These are phyloP conservation scores for Tenualosa ilisha DNA, from an alignment of 2,797 vertebrate species.

Conservation along the genomic window DNA sequence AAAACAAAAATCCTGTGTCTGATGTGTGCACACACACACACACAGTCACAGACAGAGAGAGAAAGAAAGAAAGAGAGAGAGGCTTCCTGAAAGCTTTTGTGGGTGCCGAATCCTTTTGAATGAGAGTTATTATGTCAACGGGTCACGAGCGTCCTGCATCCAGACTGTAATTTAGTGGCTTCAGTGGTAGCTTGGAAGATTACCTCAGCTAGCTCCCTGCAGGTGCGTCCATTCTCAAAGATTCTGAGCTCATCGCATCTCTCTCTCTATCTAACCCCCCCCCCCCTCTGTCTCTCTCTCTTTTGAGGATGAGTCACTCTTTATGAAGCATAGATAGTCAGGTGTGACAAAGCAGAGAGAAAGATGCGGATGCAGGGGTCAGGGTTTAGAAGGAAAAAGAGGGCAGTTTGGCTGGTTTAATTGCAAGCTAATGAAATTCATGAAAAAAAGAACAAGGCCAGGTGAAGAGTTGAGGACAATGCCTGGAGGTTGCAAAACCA, in stretches of 20 bases:
- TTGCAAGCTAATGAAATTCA: neutral
- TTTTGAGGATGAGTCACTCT: neutral
- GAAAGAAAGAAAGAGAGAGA: neutral
- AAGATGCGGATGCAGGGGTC: neutral
- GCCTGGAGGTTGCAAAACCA: neutral
- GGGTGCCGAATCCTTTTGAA: neutral
- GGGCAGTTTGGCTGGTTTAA: neutral
- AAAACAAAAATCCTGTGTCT: neutral
- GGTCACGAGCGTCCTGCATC: neutral
- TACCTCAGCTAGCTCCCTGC: neutral
- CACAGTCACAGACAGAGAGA: neutral
- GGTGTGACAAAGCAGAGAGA: neutral
- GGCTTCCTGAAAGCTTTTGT: neutral
- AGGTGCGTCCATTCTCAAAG: neutral
- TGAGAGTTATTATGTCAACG: neutral
- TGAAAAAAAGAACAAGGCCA: no score
- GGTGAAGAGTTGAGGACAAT: neutral
- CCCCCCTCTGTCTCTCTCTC: slow-evolving; percentile 1
- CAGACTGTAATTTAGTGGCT: slow-evolving; percentile 7
- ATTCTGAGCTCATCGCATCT: neutral
- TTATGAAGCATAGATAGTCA: neutral
- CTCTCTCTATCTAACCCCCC: neutral
- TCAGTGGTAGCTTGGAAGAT: neutral
- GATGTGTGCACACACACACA: neutral
- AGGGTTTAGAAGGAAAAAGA: neutral